Base-by-base conservation (phyloP, 2,113 vertebrate genomes). In the Hassar affinis region DNA sequence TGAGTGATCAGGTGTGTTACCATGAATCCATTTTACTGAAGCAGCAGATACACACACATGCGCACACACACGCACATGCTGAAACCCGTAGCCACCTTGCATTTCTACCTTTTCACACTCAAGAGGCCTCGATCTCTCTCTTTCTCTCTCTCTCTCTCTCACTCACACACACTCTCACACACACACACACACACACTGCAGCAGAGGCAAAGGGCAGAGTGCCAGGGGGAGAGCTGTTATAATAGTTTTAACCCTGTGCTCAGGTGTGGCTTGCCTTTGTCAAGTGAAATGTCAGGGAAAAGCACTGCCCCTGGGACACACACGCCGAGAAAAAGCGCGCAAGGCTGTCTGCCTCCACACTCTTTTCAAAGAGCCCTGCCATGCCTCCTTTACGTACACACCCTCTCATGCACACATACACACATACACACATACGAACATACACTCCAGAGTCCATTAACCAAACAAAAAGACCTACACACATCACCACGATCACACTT, bases 271-370 rank as follows among this genome's bases (percentile, higher is more conserved):
- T 92, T 79, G 88, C 93, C 92, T 94, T 94, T 95, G 94, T 94
- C 92, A 92, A 87, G 93, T 86, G 88, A 95, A 95, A 95, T 95
- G 94, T 94, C 94, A 95, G 88, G 90, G 91, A 92, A 91, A 93
- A 91, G 93, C 91, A 89, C 85, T 89, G 88, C 92, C 91, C 92
- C 47, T 66, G 93, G 90, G 92, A 91, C 87, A 80, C 79, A 79
- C 82, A 49, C 86, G 71, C 79, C 79, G 79, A 69, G 74, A 81
- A 79, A 52, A 82, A 51, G 66, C 54, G 81, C 81, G 78, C 30
- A 83, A 85, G 83, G 35, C 87, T 80, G 83, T 84, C 86, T 86
- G 81, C 85, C 78, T 89, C 82, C 79, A 88, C 66, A 84, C 74
- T 87, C 81, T 38, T 88, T 87, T 88, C 87, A 87, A 86, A 83